Conservation (phyloP, 2,797 vertebrate species). For the Gallinago solitaria region DNA sequence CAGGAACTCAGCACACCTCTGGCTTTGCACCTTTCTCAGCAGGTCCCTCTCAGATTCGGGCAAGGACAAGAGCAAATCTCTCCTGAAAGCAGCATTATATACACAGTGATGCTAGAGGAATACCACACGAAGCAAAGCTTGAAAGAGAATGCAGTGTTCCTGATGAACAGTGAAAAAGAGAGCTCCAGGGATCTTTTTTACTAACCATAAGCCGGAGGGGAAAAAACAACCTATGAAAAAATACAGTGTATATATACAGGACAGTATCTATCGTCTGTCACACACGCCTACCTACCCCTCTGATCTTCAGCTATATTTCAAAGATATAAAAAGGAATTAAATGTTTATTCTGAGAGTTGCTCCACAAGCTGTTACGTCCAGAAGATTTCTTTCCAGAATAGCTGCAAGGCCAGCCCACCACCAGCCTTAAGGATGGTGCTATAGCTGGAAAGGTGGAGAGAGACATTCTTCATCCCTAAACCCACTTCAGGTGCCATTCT, state of each 20-base stretch:
- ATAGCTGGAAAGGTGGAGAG: background rate
- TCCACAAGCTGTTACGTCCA: background rate
- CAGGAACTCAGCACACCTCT: background rate
- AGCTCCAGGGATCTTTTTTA: background rate
- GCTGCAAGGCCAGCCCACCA: background rate
- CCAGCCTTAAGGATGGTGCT: background rate
- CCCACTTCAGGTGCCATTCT: background rate
- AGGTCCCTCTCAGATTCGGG: background rate
- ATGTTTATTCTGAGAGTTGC: background rate
- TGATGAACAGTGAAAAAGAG: background rate
- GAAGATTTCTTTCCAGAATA: background rate
- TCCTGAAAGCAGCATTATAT: background rate
- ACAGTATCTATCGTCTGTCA: background rate
- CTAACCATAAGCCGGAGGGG: background rate
- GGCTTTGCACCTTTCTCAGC: background rate
- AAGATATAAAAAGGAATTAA: background rate
- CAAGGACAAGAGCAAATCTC: background rate
- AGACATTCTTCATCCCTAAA: background rate
- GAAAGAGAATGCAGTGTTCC: background rate
- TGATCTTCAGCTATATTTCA: background rate
- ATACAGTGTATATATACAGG: background rate
- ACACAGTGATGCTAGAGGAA: background rate
- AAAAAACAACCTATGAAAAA: background rate
- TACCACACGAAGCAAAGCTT: background rate
- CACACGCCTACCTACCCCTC: accelerated